Base-by-base conservation (phyloP, 2,888 invertebrate genomes). In the Rosalia funebris region DNA sequence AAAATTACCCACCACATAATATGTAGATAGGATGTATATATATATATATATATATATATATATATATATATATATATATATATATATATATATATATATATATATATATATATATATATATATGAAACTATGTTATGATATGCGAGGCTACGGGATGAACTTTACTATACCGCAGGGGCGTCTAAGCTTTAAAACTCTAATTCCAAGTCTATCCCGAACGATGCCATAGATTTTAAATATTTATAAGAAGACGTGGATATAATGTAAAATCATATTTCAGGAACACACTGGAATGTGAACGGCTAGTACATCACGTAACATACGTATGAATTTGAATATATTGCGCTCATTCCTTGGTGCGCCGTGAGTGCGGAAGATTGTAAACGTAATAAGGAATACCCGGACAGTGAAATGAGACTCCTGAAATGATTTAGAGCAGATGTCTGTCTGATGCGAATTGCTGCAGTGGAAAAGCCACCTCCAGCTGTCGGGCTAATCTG, bases 401-500 rank as follows among this genome's bases (percentile, higher is more conserved):
- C 37, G n/a, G 15, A 7, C 19, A 37, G 45, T 56, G 50, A 56
- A 50, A 60, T 60, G 60, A 42, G 48, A 60, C n/a, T n/a, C n/a
- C n/a, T n/a, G n/a, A n/a, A n/a, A n/a, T n/a, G 56, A 48, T 50
- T 44, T 50, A 44, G 44, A 60, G 48, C 60, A 60, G 44, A 60
- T 56, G 50, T 60, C 60, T 48, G 60, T 44, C 48, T 60, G 60
- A 56, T 42, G 53, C 37, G 58, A 64, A 64, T 60, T 57, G 60
- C 56, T 60, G 62, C 62, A 48, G 60, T 54, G 57, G 63, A 62
- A 66, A 66, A 62, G 60, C n/a, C n/a, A 60, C 61, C 53, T 57
- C 56, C 60, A 66, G 62, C 63, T 63, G 63, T 62, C 57, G 59
- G n/a, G n/a, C 57, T 68, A 65, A 63, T 68, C 68, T 53, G 63